Base-by-base conservation (phyloP, 2,888 invertebrate genomes). In the Chelonus formosanus region DNA sequence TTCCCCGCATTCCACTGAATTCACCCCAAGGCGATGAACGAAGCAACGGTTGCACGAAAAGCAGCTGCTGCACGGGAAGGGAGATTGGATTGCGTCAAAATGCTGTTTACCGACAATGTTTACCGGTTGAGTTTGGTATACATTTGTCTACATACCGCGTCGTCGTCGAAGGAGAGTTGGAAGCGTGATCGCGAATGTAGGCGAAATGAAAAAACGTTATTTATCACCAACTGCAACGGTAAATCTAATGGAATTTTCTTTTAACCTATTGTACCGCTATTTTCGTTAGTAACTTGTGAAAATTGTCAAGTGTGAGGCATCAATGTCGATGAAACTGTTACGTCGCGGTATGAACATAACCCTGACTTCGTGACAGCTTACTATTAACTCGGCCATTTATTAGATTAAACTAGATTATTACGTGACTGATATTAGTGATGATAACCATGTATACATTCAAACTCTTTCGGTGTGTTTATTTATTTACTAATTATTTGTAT, bases 151-250 rank as follows among this genome's bases (percentile, higher is more conserved):
- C 32, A 55, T 55, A 58, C 7, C 44, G 58, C 58, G 67, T 57
- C 64, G 64, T 57, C 52, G 63, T 43, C 56, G 55, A 56, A 45
- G 60, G 45, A 67, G 59, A 54, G 20, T 20, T 20, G 20, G 20
- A 71, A 75, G 71, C 67, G 71, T 73, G 70, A 73, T 69, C 50
- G 71, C 71, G 65, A 70, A 73, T 68, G 68, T 59, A 67, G 71
- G 70, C 75, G 74, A 75, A 68, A 79, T 77, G 77, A 78, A 77
- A 73, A 78, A 78, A 70, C 75, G 72, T 72, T 73, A 72, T 70
- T 72, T 75, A 63, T 73, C 73, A 55, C 66, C 64, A 66, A 63
- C 70, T 45, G 44, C 45, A 55, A 75, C 74, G 75, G 76, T 77
- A 76, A 73, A 73, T 65, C 60, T 3, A 50, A 34, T 35, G 7